A percentile compares a stretch with the other conserved stretches of the same genome.
phyloP scores from a whole-genome alignment of 2,888 invertebrate genomes.

The Lasius platythorax region DNA sequence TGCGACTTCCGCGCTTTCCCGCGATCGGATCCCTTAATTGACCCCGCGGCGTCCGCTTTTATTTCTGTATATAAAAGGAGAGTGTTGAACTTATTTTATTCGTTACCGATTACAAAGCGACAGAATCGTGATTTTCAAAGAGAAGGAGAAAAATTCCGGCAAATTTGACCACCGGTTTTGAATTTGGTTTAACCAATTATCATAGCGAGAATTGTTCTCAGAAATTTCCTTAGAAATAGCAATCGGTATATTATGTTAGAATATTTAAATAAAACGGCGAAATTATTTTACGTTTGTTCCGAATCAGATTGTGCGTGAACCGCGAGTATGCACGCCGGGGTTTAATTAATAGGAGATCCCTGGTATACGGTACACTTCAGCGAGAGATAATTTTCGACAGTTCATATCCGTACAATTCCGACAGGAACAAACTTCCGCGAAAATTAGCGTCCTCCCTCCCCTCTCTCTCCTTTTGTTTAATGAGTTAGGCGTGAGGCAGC shows the following conservation, averaged over 20 bases:
- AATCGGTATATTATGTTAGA: neutral
- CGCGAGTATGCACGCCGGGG: neutral
- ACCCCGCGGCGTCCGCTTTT: slow-evolving; percentile 18
- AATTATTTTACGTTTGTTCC: slow-evolving; percentile 11
- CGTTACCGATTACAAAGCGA: neutral
- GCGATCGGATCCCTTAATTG: slow-evolving; percentile 31
- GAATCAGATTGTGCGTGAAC: neutral
- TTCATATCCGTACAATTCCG: slow-evolving; percentile 2
- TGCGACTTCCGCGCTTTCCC: slow-evolving; percentile 76
- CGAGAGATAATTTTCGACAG: slow-evolving; percentile 26
- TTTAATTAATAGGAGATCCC: slow-evolving; percentile 20
- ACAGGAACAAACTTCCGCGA: slow-evolving; percentile 9
- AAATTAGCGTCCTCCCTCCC: slow-evolving; percentile 5
- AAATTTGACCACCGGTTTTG: neutral
- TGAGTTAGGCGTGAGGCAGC: neutral
- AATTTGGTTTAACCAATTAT: slow-evolving; percentile 16
- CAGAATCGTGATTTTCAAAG: neutral
- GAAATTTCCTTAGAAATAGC: neutral
- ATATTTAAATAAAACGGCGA: neutral
- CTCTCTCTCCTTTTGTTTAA: neutral
- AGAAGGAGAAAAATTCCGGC: neutral
- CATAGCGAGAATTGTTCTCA: neutral
- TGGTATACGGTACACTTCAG: neutral
- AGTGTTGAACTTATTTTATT: neutral
- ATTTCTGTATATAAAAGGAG: slow-evolving; percentile 8